Conservation (phyloP, 2,888 invertebrate genomes). For the Pantelozetes paolii region DNA sequence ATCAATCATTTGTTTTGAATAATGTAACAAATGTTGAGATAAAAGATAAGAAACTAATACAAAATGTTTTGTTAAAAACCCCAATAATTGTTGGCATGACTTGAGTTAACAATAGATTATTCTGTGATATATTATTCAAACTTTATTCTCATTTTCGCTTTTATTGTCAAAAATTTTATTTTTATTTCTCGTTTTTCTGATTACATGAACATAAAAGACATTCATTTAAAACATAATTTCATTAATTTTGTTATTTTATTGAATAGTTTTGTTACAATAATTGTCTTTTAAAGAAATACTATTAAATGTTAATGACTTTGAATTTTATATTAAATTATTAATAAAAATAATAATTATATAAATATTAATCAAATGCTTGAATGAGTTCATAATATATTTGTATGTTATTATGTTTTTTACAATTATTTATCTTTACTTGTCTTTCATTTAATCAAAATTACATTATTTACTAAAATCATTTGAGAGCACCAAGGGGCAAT, state of each 20-base stretch:
- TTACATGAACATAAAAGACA: background rate
- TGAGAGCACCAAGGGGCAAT: too few relatives aligned
- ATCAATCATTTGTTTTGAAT: background rate
- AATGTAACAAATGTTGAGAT: background rate
- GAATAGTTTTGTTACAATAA: background rate
- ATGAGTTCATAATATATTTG: background rate
- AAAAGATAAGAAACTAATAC: background rate
- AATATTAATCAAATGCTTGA: background rate
- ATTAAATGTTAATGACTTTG: background rate
- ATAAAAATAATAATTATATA: background rate
- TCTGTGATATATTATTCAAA: background rate
- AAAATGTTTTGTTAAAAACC: background rate
- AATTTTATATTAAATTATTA: background rate
- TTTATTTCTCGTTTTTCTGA: background rate
- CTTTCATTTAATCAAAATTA: background rate
- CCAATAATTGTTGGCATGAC: background rate
- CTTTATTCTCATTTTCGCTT: background rate
- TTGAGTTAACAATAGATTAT: background rate
- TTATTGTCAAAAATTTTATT: background rate
- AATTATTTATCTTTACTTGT: background rate
- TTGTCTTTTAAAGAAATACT: too few relatives aligned
- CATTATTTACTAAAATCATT: too few relatives aligned
- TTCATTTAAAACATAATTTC: background rate
- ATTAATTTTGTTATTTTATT: background rate
- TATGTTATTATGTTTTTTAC: background rate